phyloP scores from a whole-genome alignment of 1,140 invertebrate species.

The Apis florea region DNA sequence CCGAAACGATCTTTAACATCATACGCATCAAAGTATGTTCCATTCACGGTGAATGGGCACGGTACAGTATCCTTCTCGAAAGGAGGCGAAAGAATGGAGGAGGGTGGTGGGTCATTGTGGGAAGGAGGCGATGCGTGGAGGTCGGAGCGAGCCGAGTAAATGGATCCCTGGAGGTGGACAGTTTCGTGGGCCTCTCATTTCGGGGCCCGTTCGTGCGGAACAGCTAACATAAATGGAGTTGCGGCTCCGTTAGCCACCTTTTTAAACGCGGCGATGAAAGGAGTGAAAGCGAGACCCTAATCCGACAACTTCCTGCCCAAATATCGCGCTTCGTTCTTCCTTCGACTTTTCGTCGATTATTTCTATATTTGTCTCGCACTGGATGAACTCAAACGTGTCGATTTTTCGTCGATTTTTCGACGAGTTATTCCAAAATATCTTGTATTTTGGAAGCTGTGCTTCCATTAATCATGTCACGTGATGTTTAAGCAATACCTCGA shows the following conservation, averaged over 20 bases:
- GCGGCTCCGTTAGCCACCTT: slow-evolving; percentile 53
- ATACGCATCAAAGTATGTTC: not conserved
- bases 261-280: slow-evolving; percentile 50
- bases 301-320: too few species aligned
- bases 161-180: slow-evolving; percentile 48
- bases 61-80: not conserved
- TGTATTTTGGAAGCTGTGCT: too few species aligned
- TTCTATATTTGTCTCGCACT: not conserved
- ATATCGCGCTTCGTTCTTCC: not conserved
- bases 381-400: too few species aligned
- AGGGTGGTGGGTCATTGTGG: slow-evolving; percentile 44
- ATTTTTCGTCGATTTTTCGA: not conserved
- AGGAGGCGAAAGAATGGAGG: not conserved
- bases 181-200: slow-evolving; percentile 56
- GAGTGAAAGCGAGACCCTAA: slow-evolving; percentile 24
- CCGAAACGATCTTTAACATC: not conserved
- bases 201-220: slow-evolving; percentile 51
- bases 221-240: slow-evolving; percentile 59
- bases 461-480: too few species aligned
- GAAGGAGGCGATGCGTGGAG: slow-evolving; percentile 49
- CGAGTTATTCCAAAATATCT: too few species aligned
- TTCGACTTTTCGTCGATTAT: not conserved
- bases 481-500: too few species aligned
- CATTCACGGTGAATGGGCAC: not conserved
- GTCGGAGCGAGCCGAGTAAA: slow-evolving; percentile 66